Percentiles rank a stretch among this genome's conserved stretches.
These are phyloP conservation scores for Bubo blakistoni DNA, from an alignment of 2,113 vertebrate species.

Conservation along the genomic window DNA sequence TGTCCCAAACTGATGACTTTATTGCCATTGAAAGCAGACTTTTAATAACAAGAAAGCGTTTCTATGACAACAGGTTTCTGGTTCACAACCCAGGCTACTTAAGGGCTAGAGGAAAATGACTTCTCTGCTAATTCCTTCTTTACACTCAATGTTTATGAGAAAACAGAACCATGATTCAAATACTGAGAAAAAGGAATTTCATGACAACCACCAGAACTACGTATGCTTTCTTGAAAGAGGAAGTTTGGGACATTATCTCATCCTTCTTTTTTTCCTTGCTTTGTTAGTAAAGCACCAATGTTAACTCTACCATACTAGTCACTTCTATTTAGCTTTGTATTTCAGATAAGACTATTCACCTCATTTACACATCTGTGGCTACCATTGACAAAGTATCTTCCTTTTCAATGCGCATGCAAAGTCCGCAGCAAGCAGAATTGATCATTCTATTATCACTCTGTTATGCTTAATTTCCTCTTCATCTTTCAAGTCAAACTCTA, in stretches of 20 bases:
- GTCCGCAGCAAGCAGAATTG: conserved; percentile 2
- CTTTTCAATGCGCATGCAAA: not conserved
- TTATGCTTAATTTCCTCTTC: conserved; percentile 41
- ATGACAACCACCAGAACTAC: not conserved
- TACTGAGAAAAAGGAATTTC: not conserved
- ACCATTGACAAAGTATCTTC: not conserved
- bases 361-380: not conserved
- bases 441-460: conserved; percentile 39
- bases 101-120: not conserved
- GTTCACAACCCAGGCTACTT: not conserved
- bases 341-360: not conserved
- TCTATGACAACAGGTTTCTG: not conserved
- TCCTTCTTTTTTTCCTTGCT: not conserved
- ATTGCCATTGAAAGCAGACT: not conserved
- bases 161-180: not conserved
- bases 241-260: not conserved
- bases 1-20: not conserved
- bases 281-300: not conserved
- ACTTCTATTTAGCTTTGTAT: not conserved
- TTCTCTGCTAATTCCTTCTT: not conserved
- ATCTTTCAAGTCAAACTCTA: conserved; percentile 25
- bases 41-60: not conserved
- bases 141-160: not conserved
- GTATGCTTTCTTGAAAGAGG: not conserved
- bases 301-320: not conserved